Conservation (phyloP, 2,888 invertebrate genomes). For the Orthosia cruda region DNA sequence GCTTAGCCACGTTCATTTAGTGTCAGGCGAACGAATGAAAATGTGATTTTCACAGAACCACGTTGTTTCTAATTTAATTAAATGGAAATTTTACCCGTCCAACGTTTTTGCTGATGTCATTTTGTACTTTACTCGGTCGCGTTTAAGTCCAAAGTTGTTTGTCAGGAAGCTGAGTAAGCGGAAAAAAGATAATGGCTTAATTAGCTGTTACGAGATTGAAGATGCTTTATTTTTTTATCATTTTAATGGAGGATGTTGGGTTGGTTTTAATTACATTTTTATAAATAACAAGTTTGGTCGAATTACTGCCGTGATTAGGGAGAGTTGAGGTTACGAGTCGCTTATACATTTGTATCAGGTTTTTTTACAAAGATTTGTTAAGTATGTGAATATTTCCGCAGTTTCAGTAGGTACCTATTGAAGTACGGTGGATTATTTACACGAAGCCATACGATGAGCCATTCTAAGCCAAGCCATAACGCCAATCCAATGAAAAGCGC, state of each 20-base stretch:
- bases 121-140: constrained; percentile 56
- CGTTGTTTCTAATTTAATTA: constrained; percentile 66
- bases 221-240: constrained; percentile 56
- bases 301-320: constrained; percentile 20
- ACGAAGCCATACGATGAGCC: too few relatives aligned
- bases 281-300: constrained; percentile 28
- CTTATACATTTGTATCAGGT: neutral
- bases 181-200: constrained; percentile 69
- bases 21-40: constrained; percentile 40
- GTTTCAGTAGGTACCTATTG: too few relatives aligned
- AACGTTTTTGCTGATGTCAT: constrained; percentile 42
- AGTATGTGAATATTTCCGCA: neutral
- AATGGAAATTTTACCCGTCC: constrained; percentile 50
- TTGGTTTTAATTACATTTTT: constrained; percentile 39
- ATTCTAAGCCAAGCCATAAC: too few relatives aligned
- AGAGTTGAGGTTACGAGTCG: constrained; percentile 1
- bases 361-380: neutral
- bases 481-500: too few relatives aligned
- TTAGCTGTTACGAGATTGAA: constrained; percentile 62
- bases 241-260: constrained; percentile 44
- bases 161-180: constrained; percentile 51
- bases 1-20: constrained; percentile 30
- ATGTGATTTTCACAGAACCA: constrained; percentile 54
- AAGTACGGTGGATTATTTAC: too few relatives aligned
- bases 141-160: constrained; percentile 56